Evolutionary conservation across 2,113 vertebrate genomes (phyloP).

Genomic region (Lutjanus erythropterus): DNA sequence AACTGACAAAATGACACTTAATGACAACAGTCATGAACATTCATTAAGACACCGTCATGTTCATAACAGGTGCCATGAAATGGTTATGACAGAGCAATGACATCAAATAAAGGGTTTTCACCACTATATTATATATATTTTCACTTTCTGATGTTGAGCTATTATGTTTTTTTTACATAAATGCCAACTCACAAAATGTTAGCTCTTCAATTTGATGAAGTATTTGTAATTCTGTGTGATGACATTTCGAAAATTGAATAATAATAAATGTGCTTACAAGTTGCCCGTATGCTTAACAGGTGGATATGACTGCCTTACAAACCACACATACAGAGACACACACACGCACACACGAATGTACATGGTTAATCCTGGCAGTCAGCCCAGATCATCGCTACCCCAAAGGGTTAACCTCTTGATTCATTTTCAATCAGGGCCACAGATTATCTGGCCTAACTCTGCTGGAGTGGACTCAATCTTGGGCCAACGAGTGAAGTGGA

Average conservation of each 20-base stretch:
- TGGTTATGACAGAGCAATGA: too few species aligned
- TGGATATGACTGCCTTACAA: constrained; percentile 11
- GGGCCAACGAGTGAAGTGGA: constrained; percentile 74
- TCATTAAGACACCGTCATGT: too few species aligned
- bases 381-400: constrained; percentile 61
- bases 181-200: background rate
- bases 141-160: background rate
- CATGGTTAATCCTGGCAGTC: constrained; percentile 68
- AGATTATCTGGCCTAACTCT: constrained; percentile 80
- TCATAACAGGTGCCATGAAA: too few species aligned
- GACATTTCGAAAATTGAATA: background rate
- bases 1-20: too few species aligned
- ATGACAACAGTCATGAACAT: too few species aligned
- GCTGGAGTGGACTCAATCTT: constrained; percentile 78
- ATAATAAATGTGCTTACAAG: constrained; percentile 10
- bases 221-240: background rate
- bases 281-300: constrained; percentile 35
- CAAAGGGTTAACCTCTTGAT: constrained; percentile 76
- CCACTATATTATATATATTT: too few species aligned
- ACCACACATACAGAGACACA: constrained; percentile 15
- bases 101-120: too few species aligned
- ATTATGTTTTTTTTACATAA: background rate
- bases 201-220: background rate
- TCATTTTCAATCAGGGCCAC: constrained; percentile 80
- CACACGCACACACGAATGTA: constrained; percentile 30